Evolutionary conservation across 2,797 vertebrate species (phyloP), one percentile per base, ranked within the genome.

Genomic region (Anisognathus igniventris): DNA sequence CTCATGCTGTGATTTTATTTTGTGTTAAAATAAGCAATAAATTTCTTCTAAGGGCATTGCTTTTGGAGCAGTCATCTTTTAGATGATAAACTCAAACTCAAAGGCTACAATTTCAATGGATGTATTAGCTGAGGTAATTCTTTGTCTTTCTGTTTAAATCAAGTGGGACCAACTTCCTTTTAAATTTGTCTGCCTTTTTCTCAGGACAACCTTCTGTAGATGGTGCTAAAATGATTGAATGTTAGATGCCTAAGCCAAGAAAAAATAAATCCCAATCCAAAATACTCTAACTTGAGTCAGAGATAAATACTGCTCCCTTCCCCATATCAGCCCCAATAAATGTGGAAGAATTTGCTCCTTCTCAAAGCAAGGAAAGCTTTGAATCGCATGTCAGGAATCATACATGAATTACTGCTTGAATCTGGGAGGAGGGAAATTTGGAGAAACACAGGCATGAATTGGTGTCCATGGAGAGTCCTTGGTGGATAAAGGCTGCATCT

Each of bases 341-440:
- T 42, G 37, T 24, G 31, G 24, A 64, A 44, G 7, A 14, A 13
- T n/a, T 39, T 51, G 2, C 4, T 62, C 4, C 22, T 61, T 77
- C 54, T 35, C 28, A 61, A 16, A 18, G 15, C 8, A 19, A 10
- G 12, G 27, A 53, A 75, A 58, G 7, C 0, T 71, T 45, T 78
- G 23, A 57, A 37, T 39, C 2, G 0, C 0, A 0, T 5, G 14
- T 24, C 37, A 25, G 8, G 4, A 77, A 54, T 66, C 15, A 57
- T 33, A 23, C 37, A 25, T 6, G 2, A 80, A 64, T 54, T 47
- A 35, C 6, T 33, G 14, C n/a, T 58, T 39, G 44, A 54, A 42
- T 51, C 11, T 20, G 18, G 22, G n/a, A 66, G 5, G 5, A 68
- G 25, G 33, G 27, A 64, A 14, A 3, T 71, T 75, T 72, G n/a